These are phyloP conservation scores for Colletes gigas DNA, from an alignment of 1,140 invertebrate species.

Conservation along the genomic window DNA sequence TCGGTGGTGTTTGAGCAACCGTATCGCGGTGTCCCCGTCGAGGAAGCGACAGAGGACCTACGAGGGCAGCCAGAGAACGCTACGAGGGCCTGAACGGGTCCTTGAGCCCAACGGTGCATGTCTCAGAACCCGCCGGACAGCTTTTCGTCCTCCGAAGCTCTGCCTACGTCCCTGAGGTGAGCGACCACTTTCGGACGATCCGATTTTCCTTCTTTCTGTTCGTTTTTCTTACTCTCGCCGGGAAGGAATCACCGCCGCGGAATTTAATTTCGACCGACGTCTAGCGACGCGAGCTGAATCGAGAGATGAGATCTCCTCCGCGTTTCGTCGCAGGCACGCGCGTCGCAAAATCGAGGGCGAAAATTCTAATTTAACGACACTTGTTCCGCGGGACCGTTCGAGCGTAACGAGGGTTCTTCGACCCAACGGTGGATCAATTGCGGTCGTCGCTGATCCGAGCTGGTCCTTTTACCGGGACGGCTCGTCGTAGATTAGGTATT, in stretches of 20 bases:
- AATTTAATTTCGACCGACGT: too few relatives aligned
- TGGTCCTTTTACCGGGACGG: background rate
- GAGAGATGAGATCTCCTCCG: too few relatives aligned
- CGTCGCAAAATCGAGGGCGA: background rate
- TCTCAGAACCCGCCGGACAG: conserved; percentile 55
- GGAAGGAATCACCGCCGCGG: too few relatives aligned
- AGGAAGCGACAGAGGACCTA: background rate
- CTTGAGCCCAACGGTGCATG: conserved; percentile 64
- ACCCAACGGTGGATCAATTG: background rate
- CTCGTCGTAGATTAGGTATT: background rate
- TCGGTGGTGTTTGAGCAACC: conserved; percentile 28
- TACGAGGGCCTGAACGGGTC: conserved; percentile 63
- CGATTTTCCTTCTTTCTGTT: too few relatives aligned
- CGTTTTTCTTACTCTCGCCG: too few relatives aligned
- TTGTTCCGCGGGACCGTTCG: background rate
- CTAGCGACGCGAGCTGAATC: too few relatives aligned
- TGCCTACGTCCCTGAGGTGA: conserved; percentile 67
- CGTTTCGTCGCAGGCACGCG: too few relatives aligned
- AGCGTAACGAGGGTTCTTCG: background rate
- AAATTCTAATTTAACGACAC: background rate
- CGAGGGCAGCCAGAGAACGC: conserved; percentile 18
- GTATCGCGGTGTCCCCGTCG: background rate
- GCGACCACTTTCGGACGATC: background rate
- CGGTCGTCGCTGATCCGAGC: background rate
- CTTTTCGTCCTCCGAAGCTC: conserved; percentile 66